These are phyloP conservation scores for Plecturocebus donacophilus DNA, from an alignment of 2,113 vertebrate genomes.

Conservation along the genomic window DNA sequence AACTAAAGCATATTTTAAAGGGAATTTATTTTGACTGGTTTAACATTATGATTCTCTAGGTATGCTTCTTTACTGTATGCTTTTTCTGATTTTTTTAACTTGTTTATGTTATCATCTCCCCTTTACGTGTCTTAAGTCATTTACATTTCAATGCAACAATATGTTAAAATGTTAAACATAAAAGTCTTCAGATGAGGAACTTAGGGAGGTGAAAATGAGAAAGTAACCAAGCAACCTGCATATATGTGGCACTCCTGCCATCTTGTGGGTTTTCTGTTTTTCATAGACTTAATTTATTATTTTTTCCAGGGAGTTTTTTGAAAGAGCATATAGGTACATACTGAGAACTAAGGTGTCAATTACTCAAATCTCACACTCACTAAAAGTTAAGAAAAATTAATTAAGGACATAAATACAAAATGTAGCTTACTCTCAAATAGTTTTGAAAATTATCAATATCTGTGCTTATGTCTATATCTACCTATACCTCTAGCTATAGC, in stretches of 20 bases:
- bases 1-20: neutral
- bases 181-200: neutral
- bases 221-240: neutral
- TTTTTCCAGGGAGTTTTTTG: neutral
- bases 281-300: neutral
- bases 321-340: neutral
- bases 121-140: neutral
- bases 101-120: neutral
- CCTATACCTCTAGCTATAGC: neutral
- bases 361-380: neutral
- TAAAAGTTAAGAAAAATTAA: neutral
- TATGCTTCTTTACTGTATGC: neutral
- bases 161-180: neutral
- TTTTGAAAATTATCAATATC: neutral
- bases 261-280: conserved; percentile 6
- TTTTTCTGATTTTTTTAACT: neutral
- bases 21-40: neutral
- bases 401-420: neutral
- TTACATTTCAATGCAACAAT: neutral
- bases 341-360: neutral
- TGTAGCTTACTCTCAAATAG: neutral
- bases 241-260: neutral
- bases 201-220: neutral
- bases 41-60: neutral
- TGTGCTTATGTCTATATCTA: neutral